phyloP scores from a whole-genome alignment of 2,113 vertebrate species.

The Panthera leo region DNA sequence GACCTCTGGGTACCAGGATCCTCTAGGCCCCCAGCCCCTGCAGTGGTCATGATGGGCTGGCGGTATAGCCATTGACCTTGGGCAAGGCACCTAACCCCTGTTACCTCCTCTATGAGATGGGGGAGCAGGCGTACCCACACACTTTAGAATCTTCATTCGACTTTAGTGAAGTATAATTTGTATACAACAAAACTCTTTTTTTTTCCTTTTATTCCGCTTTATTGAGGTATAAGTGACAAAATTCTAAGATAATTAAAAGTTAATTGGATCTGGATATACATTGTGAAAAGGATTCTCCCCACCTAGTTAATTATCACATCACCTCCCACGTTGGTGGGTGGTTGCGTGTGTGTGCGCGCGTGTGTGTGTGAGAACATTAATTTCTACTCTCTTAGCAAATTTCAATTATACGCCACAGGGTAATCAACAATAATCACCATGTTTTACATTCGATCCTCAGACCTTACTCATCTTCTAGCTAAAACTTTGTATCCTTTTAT shows the following conservation, averaged over 20 bases:
- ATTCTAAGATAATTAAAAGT: not conserved
- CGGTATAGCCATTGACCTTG: not conserved
- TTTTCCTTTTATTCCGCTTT: not conserved
- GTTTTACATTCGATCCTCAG: not conserved
- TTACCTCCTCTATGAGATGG: not conserved
- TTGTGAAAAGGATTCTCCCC: not conserved
- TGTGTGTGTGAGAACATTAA: not conserved
- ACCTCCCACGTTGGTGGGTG: not conserved
- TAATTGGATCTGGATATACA: not conserved
- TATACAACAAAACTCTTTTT: not conserved
- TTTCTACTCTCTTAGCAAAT: not conserved
- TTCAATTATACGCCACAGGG: not conserved
- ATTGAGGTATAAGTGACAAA: not conserved
- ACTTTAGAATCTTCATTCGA: not conserved
- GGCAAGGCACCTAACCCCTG: not conserved
- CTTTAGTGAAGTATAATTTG: not conserved
- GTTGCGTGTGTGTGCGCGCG: not conserved
- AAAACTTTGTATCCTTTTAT: not conserved
- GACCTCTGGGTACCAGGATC: not conserved
- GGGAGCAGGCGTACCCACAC: not conserved
- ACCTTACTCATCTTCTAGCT: not conserved
- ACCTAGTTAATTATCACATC: not conserved
- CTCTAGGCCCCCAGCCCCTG: not conserved
- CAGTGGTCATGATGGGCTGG: rapidly evolving
- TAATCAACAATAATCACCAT: not conserved